Conservation (phyloP, 2,797 vertebrate genomes). For the Propithecus deckenii region DNA sequence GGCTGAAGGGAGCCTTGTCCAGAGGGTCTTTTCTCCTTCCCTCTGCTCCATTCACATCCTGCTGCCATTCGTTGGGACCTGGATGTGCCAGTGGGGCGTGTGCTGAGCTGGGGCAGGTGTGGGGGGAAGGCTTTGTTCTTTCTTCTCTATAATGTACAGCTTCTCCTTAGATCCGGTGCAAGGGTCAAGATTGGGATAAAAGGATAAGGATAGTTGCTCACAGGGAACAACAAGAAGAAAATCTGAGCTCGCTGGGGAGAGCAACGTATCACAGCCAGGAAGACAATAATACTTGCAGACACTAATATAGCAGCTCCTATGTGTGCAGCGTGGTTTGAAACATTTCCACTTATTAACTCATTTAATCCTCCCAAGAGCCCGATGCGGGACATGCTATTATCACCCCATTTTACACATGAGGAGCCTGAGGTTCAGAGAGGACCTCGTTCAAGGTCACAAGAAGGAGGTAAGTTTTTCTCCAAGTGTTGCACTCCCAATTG, state of each 20-base stretch:
- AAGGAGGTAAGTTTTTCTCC: background rate
- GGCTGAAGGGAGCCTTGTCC: background rate
- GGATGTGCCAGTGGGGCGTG: no score
- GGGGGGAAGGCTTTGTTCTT: background rate
- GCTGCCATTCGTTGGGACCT: background rate
- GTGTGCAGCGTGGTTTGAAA: background rate
- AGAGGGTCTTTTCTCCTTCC: background rate
- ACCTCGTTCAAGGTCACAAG: background rate
- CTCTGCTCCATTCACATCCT: background rate
- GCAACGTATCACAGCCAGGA: background rate
- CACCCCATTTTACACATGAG: background rate
- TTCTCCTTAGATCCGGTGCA: background rate
- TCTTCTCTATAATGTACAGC: background rate
- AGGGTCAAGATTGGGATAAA: background rate
- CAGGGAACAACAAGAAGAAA: background rate
- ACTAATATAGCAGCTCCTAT: background rate
- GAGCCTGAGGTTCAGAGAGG: background rate
- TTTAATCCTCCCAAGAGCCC: background rate
- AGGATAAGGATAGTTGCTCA: background rate
- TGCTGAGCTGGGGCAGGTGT: background rate
- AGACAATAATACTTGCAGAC: background rate
- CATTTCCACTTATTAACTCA: background rate
- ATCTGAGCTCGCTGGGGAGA: background rate
- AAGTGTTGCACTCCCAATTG: accelerated
- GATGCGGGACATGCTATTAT: background rate